A percentile compares a stretch with the other conserved stretches of the same genome.
Evolutionary conservation across 2,113 vertebrate genomes (phyloP).

Genomic region (Actenoides hombroni): DNA sequence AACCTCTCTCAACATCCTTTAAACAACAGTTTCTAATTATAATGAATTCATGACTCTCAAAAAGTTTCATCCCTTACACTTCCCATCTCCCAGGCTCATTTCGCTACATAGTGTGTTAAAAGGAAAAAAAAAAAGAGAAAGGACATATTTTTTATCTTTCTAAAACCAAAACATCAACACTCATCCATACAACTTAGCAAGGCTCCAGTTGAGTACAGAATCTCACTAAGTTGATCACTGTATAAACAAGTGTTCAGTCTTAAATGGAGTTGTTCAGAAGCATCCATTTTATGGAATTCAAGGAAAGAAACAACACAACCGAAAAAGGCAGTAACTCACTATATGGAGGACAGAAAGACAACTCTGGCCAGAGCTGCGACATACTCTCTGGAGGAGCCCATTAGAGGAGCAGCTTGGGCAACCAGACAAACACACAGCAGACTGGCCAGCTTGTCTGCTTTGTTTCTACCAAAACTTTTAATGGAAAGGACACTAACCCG

Average conservation of each 20-base stretch:
- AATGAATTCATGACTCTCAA: not conserved
- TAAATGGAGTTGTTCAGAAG: not conserved
- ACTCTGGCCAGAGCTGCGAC: not conserved
- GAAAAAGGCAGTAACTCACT: conserved; percentile 5
- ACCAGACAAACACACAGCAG: not conserved
- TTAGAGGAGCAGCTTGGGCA: not conserved
- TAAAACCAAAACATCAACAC: not conserved
- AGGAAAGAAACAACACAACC: not conserved
- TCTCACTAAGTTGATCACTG: not conserved
- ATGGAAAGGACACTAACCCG: conserved; percentile 37
- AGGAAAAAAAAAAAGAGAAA: not conserved
- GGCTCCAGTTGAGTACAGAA: not conserved
- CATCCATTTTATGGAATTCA: not conserved
- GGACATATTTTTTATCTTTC: not conserved
- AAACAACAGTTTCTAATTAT: not conserved
- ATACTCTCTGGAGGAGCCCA: not conserved
- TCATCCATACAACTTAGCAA: not conserved
- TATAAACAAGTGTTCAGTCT: not conserved
- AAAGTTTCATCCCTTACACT: not conserved
- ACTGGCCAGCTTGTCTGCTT: conserved; percentile 17
- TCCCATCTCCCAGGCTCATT: not conserved
- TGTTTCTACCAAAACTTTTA: conserved; percentile 26
- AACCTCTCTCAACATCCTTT: not conserved
- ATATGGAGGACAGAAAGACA: not conserved
- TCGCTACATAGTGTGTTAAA: not conserved